Evolutionary conservation across 2,888 invertebrate genomes (phyloP), one percentile per base, ranked within the genome.

Genomic region (Nineta flava): DNA sequence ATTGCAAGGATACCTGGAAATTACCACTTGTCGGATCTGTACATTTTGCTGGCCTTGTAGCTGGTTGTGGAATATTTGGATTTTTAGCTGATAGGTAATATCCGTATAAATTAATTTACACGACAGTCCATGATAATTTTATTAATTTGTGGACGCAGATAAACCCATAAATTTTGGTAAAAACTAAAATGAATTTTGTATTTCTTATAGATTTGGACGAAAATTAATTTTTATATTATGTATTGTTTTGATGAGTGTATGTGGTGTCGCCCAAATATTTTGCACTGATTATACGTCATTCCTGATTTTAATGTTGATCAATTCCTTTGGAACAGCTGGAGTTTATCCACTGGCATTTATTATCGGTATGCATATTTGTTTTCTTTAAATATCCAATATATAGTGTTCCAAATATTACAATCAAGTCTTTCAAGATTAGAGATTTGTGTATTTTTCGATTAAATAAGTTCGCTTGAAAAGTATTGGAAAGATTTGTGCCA

Each of bases 41-140:
- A 47, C 79, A 79, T 63, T 79, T 79, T 62, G 72, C 75, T 10
- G 80, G 79, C 1, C 71, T 78, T 43, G 72, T 80, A 34, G 63
- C 74, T 44, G 79, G 79, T 19, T 75, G 78, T 9, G 72, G 74
- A 7, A 43, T 72, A 1, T 75, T 74, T 53, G 79, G 79, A 15
- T 65, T 76, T 54, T 61, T 79, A 16, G 77, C 79, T 3, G 79
- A 80, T 62, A 72, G 69, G 77, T 77, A 62, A 63, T 54, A 19
- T 10, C 43, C n/a, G n/a, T n/a, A n/a, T n/a, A n/a, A n/a, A n/a
- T n/a, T n/a, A n/a, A n/a, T n/a, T n/a, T n/a, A n/a, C n/a, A n/a
- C n/a, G n/a, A n/a, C n/a, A n/a, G n/a, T n/a, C n/a, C n/a, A n/a
- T n/a, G n/a, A n/a, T n/a, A n/a, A n/a, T n/a, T n/a, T n/a, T n/a